A percentile compares a stretch with the other conserved stretches of the same genome.
Evolutionary conservation across 2,113 vertebrate genomes (phyloP).

Genomic region (Phyllostomus hastatus): DNA sequence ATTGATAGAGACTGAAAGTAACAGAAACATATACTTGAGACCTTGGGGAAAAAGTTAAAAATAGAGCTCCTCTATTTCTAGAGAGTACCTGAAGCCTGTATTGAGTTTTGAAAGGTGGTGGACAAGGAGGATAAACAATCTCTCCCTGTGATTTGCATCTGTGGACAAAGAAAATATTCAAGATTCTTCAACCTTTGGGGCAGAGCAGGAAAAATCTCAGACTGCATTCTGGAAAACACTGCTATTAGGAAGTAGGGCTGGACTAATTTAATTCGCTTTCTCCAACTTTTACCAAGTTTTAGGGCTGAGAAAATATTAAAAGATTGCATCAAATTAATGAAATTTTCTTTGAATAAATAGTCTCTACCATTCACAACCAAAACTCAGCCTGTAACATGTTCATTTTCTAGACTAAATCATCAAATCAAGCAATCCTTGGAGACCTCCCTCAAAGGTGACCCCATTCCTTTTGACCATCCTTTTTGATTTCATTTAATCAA

Average conservation of each 20-base stretch:
- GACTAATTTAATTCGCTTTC: neutral
- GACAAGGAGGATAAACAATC: neutral
- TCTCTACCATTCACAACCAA: neutral
- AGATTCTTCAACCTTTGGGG: neutral
- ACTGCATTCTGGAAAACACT: neutral
- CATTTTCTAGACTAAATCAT: neutral
- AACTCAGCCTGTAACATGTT: neutral
- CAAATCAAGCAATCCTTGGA: neutral
- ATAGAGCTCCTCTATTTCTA: neutral
- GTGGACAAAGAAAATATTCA: neutral
- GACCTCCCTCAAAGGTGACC: neutral
- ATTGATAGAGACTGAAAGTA: neutral
- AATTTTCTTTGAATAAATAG: neutral
- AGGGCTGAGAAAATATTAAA: neutral
- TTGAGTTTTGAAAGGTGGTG: neutral
- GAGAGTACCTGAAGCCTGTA: neutral
- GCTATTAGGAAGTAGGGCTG: fast-evolving
- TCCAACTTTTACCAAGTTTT: neutral
- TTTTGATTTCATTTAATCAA: neutral
- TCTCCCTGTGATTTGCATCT: neutral
- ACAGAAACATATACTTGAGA: neutral
- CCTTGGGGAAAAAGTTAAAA: neutral
- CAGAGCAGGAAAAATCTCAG: neutral
- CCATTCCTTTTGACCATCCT: neutral
- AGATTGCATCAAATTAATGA: neutral